These are phyloP conservation scores for Montipora sp. DNA, from an alignment of 64 coral and sea anemone species.

Conservation along the genomic window DNA sequence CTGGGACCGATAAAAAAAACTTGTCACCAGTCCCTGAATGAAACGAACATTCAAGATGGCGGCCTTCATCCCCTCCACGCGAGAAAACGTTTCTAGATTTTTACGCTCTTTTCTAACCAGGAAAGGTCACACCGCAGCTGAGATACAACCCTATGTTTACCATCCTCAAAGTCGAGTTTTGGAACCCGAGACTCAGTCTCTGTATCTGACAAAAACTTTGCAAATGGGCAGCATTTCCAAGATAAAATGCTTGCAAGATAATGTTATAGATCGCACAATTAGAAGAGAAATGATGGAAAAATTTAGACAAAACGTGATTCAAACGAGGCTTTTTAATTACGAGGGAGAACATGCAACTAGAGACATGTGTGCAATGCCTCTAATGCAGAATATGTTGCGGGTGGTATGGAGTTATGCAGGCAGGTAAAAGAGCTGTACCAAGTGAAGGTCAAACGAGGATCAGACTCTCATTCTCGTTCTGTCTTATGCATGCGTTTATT, in stretches of 20 bases:
- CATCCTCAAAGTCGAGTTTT: conserved; percentile 83
- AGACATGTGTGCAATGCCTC: conserved; percentile 67
- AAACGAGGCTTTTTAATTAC: conserved; percentile 80
- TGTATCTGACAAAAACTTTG: conserved; percentile 82
- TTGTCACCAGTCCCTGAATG: neutral
- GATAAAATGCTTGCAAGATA: conserved; percentile 23
- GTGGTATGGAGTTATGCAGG: conserved; percentile 79
- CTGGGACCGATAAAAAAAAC: neutral
- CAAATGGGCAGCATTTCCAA: conserved; percentile 48
- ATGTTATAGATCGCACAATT: neutral
- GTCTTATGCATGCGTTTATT: too few relatives aligned
- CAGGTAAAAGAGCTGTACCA: conserved; percentile 22
- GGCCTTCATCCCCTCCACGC: neutral
- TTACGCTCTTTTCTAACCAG: neutral
- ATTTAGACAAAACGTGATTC: conserved; percentile 79
- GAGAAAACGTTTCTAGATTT: neutral
- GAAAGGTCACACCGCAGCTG: neutral
- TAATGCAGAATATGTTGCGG: conserved; percentile 89
- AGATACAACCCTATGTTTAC: conserved; percentile 68
- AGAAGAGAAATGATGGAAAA: conserved; percentile 71
- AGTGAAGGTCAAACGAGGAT: too few relatives aligned
- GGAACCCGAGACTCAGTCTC: conserved; percentile 76
- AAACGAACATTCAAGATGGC: conserved; percentile 7
- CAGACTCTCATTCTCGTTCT: too few relatives aligned
- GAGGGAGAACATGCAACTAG: conserved; percentile 80